phyloP scores from a whole-genome alignment of 2,113 vertebrate genomes.

The Vanacampus margaritifer region DNA sequence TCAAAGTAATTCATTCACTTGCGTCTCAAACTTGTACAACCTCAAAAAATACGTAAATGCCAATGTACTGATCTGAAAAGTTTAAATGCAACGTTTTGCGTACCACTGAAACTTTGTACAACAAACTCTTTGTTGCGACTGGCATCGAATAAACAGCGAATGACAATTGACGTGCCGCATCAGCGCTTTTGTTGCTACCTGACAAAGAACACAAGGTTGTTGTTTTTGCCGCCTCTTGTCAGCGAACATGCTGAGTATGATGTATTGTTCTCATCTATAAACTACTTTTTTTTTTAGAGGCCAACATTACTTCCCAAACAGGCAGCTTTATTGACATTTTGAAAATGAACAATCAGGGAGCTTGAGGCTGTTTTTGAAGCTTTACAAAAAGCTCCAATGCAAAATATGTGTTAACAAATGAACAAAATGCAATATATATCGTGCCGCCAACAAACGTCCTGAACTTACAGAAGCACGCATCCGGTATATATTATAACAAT shows the following conservation, averaged over 20 bases:
- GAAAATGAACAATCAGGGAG: not conserved
- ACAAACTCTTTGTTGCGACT: not conserved
- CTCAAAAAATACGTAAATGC: not conserved
- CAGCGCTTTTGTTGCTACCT: constrained; percentile 1
- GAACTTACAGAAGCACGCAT: too few relatives aligned
- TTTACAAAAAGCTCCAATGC: not conserved
- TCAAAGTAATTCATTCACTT: not conserved
- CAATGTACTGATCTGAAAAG: not conserved
- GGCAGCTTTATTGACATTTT: constrained; percentile 1
- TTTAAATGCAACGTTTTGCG: not conserved
- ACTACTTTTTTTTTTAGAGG: not conserved
- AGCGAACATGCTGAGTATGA: not conserved
- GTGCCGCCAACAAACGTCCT: too few relatives aligned
- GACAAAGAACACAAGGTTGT: not conserved
- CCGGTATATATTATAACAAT: too few relatives aligned
- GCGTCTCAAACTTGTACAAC: too few relatives aligned
- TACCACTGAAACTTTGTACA: not conserved
- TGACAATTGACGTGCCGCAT: not conserved
- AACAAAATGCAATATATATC: not conserved
- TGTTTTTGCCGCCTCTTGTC: not conserved
- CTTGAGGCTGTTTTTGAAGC: not conserved
- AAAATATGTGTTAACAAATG: too few relatives aligned
- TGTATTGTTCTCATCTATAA: constrained; percentile 1
- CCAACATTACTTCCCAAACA: not conserved
- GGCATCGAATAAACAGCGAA: not conserved